Evolutionary conservation across 2,113 vertebrate genomes (phyloP), one percentile per base, ranked within the genome.

Genomic region (Thunnus maccoyii): DNA sequence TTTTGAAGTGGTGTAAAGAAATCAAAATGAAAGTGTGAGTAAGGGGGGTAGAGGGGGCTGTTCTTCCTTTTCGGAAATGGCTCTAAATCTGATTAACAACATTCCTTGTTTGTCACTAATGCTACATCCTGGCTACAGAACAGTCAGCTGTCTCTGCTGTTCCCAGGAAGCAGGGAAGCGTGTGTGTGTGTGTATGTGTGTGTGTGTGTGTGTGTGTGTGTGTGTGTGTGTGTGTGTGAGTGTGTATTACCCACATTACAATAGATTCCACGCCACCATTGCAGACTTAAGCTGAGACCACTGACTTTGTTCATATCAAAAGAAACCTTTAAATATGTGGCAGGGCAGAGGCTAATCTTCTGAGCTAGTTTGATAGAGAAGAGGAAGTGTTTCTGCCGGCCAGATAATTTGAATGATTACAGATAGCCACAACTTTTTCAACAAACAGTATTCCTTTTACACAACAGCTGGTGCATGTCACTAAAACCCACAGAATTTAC

Each of bases 41-140:
- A 25, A 32, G 60, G 32, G 56, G 55, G 57, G 20, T 7, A 67
- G 30, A 16, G 13, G 60, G 78, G 20, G 32, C 16, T 54, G 64
- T 72, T 76, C 86, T 76, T 84, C 80, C 74, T 88, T 87, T 89
- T 90, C 25, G 73, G 87, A 88, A 78, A 69, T 70, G 87, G 76
- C 63, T 67, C 62, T 80, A 91, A 93, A 93, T 90, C 89, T 84
- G 84, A 91, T 94, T 91, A 91, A 85, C 78, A 84, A 74, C 91
- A 91, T 93, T 94, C 91, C 85, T 73, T 75, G 80, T 91, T 88
- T 88, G 87, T 91, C 90, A 71, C 86, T 93, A 90, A 93, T 89
- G 74, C 85, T 72, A 61, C 77, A 84, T 88, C 81, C 90, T 94
- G 94, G 90, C 89, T 80, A 41, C 80, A 80, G 89, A 92, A 92